These are phyloP conservation scores for Oceanites oceanicus DNA, from an alignment of 2,113 vertebrate genomes.

Conservation along the genomic window DNA sequence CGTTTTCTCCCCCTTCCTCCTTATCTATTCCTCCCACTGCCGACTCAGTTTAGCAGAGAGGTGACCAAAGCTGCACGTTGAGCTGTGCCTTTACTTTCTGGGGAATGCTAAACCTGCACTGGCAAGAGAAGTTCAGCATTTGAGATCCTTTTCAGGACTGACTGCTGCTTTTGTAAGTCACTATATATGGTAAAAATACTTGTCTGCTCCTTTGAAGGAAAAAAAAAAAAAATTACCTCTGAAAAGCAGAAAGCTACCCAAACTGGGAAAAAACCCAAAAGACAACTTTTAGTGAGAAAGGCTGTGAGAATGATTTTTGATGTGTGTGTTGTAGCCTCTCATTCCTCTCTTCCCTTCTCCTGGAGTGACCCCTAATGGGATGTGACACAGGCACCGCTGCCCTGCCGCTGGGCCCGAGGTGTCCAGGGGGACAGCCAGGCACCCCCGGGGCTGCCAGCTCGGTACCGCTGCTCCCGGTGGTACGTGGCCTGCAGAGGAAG, in stretches of 20 bases:
- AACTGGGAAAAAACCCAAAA: background rate
- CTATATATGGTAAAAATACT: background rate
- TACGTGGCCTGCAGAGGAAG: background rate
- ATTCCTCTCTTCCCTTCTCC: background rate
- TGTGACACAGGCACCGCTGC: background rate
- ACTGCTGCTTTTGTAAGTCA: background rate
- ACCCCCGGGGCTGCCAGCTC: background rate
- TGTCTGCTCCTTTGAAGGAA: background rate
- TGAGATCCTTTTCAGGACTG: background rate
- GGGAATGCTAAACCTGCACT: background rate
- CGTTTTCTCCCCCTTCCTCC: background rate
- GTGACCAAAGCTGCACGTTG: background rate
- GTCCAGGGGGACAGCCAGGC: background rate
- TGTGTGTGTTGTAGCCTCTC: background rate
- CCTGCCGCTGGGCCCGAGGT: rapidly evolving
- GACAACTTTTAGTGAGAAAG: background rate
- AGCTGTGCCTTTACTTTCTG: background rate
- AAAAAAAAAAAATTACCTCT: background rate
- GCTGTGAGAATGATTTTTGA: background rate
- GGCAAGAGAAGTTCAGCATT: background rate
- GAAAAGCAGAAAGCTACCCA: background rate
- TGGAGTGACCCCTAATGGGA: background rate
- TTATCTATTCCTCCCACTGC: background rate
- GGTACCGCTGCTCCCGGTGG: background rate
- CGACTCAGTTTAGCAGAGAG: background rate